Evolutionary conservation across 2,888 invertebrate genomes (phyloP).

Genomic region (Hemicrepidius hirtus): DNA sequence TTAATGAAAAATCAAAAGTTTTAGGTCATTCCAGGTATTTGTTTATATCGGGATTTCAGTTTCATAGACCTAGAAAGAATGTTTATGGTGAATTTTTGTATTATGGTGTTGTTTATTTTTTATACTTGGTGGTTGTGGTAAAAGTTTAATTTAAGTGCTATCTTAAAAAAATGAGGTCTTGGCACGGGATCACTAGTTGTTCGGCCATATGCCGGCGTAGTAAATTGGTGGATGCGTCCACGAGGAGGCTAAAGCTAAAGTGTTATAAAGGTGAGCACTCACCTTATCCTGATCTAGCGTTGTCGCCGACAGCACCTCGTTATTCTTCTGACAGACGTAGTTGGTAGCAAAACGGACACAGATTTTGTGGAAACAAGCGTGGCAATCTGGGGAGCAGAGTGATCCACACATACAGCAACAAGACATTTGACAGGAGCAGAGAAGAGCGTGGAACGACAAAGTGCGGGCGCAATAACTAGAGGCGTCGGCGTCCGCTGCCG

Average conservation of each 20-base stretch:
- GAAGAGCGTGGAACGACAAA: slow-evolving; percentile 71
- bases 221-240: neutral
- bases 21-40: no score
- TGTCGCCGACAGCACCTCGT: slow-evolving; percentile 66
- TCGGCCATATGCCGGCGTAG: slow-evolving; percentile 4
- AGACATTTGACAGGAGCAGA: slow-evolving; percentile 72
- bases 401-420: slow-evolving; percentile 79
- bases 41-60: no score
- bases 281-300: slow-evolving; percentile 72
- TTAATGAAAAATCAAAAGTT: no score
- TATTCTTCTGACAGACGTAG: slow-evolving; percentile 70
- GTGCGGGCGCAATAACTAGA: slow-evolving; percentile 70
- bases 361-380: slow-evolving; percentile 78
- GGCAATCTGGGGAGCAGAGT: slow-evolving; percentile 78
- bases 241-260: neutral
- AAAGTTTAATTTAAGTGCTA: no score
- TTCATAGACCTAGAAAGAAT: no score
- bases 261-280: slow-evolving; percentile 58
- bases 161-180: slow-evolving; percentile 9
- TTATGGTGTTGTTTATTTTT: no score
- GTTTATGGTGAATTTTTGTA: no score
- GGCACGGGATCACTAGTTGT: slow-evolving; percentile 10
- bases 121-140: no score
- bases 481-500: slow-evolving; percentile 57
- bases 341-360: slow-evolving; percentile 72